Percentiles rank a stretch among this genome's conserved stretches.
Conservation (phyloP, 2,797 vertebrate genomes). For the Poeciliopsis infans region DNA sequence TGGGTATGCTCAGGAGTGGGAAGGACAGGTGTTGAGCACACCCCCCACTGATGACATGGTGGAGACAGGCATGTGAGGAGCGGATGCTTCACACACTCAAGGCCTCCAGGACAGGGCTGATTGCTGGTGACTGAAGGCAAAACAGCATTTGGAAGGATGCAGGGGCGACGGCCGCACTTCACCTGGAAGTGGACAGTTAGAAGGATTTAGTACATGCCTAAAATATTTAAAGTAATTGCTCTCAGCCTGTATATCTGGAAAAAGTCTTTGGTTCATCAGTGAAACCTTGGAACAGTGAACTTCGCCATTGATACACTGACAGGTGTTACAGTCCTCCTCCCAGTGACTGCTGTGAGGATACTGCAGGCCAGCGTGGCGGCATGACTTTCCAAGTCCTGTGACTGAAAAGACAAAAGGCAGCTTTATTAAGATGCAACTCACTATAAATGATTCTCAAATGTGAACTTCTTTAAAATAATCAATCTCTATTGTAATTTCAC, state of each 20-base stretch:
- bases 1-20: slow-evolving; percentile 75
- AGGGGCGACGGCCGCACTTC: slow-evolving; percentile 87
- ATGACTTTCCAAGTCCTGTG: slow-evolving; percentile 86
- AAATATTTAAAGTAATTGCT: not conserved
- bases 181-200: slow-evolving; percentile 76
- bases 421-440: not conserved
- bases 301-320: slow-evolving; percentile 86
- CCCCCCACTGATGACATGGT: slow-evolving; percentile 89
- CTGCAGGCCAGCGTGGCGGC: slow-evolving; percentile 83
- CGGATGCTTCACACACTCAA: slow-evolving; percentile 83
- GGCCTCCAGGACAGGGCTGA: slow-evolving; percentile 83
- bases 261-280: not conserved
- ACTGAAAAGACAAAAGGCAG: slow-evolving; percentile 67
- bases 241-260: not conserved
- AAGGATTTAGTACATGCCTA: not conserved
- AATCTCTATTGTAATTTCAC: not conserved
- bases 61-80: slow-evolving; percentile 89
- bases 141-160: slow-evolving; percentile 77
- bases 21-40: slow-evolving; percentile 83
- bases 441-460: not conserved
- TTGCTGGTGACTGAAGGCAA: slow-evolving; percentile 17
- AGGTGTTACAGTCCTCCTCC: slow-evolving; percentile 92
- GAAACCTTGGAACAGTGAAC: slow-evolving; percentile 91
- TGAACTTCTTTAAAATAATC: not conserved
- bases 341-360: slow-evolving; percentile 89